Base-by-base conservation (phyloP, 2,797 vertebrate species). In the Danio jaintianensis region DNA sequence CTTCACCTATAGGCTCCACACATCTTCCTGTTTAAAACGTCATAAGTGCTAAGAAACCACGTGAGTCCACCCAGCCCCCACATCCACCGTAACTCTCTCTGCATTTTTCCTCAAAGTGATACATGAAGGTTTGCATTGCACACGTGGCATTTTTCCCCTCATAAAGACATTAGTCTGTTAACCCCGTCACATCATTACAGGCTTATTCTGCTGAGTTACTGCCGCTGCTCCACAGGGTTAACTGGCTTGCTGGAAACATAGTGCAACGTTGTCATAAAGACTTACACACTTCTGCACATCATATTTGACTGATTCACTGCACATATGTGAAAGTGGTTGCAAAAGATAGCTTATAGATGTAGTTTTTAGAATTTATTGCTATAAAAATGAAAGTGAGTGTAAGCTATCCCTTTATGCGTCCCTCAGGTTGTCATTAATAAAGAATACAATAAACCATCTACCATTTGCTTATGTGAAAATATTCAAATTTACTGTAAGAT, bases 1-100 rank as follows among this genome's bases (percentile, higher is more conserved):
- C 89, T 92, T 90, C 86, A 92, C 90, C 88, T 91, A 89, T 78
- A 40, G 59, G 5, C n/a, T 78, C 88, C 87, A 92, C 80, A 81
- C 62, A 86, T 81, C 53, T 76, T 52, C 70, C 84, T 81, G 89
- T 92, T 92, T 92, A 91, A 50, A 66, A 43, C 73, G 79, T 81
- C 43, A 10, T 74, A 72, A 56, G 53, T 79, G 84, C 67, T 71
- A 50, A 82, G 42, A 64, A 69, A 52, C 47, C 47, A 45, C 62
- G 62, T 62, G 43, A 61, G 64, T 58, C 52, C 72, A 22, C 18
- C 62, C 15, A 7, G 29, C 29, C 29, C 3, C 62, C 67, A 83
- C 61, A 77, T 52, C 15, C 70, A 78, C 64, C 7, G 3, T 80
- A 59, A 82, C 83, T 85, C 62, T 87, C 76, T 61, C 75, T 80